phyloP scores from a whole-genome alignment of 2,888 invertebrate species.

The Tetrapedia diversipes region DNA sequence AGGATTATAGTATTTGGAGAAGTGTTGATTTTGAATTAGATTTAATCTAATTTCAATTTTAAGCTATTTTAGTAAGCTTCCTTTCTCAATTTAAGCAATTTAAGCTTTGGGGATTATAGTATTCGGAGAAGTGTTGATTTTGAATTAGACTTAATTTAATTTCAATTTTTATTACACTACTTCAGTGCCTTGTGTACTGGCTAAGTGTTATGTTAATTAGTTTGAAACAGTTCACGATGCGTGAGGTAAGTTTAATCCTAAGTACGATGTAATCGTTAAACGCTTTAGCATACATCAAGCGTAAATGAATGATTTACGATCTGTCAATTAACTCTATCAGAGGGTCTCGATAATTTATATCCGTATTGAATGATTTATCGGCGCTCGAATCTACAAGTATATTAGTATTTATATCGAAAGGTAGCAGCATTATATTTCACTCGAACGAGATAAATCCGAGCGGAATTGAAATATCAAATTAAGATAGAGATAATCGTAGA shows the following conservation, averaged over 20 bases:
- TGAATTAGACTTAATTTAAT: no score
- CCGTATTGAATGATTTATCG: conserved; percentile 25
- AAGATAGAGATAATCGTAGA: conserved; percentile 39
- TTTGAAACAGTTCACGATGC: background rate
- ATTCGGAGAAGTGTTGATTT: no score
- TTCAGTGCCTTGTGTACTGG: background rate
- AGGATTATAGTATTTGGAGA: no score
- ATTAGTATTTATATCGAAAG: conserved; percentile 29
- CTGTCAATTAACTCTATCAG: background rate
- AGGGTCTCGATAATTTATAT: conserved; percentile 7
- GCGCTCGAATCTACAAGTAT: background rate
- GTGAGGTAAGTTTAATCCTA: background rate
- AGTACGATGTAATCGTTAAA: background rate
- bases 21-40: no score
- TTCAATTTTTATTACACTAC: background rate
- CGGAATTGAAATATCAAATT: conserved; percentile 50
- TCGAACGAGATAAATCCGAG: conserved; percentile 19
- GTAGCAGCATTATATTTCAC: conserved; percentile 21
- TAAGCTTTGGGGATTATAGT: no score
- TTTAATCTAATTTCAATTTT: no score
- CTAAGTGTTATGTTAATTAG: background rate
- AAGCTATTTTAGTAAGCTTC: no score
- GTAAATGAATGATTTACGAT: conserved; percentile 7
- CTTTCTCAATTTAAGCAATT: no score
- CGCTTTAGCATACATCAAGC: background rate